Conservation (phyloP, 2,888 invertebrate genomes). For the Watsonalla binaria region DNA sequence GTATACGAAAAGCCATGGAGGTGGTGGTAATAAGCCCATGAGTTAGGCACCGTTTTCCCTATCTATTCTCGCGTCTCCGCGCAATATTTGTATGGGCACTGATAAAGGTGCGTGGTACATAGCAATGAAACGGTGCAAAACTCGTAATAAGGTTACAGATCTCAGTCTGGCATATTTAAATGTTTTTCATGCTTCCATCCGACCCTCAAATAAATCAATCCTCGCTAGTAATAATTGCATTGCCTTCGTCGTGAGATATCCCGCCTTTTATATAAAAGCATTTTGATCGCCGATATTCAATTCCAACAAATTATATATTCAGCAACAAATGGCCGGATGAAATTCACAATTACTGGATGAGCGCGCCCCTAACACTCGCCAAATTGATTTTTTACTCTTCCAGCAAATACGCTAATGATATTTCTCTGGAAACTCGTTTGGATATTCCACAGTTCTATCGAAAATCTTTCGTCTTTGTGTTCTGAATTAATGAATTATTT, state of each 20-base stretch:
- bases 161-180: neutral
- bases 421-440: constrained; percentile 4
- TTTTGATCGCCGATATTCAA: neutral
- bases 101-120: no score
- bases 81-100: no score
- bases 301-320: neutral
- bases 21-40: no score
- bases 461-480: constrained; percentile 6
- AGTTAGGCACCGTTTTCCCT: no score
- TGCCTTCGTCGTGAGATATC: neutral
- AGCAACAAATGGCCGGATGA: constrained; percentile 8
- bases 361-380: constrained; percentile 12
- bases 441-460: constrained; percentile 6
- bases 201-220: neutral
- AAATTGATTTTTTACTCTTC: constrained; percentile 18
- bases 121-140: no score
- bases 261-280: neutral
- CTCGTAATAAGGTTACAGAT: no score
- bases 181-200: neutral
- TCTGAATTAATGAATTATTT: constrained; percentile 6
- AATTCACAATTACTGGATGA: constrained; percentile 14
- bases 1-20: no score
- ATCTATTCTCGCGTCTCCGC: no score
- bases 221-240: neutral
- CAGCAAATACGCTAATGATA: constrained; percentile 10